Conservation (phyloP, 35 echinoderm and acorn worm species). For the Apostichopus japonicus region DNA sequence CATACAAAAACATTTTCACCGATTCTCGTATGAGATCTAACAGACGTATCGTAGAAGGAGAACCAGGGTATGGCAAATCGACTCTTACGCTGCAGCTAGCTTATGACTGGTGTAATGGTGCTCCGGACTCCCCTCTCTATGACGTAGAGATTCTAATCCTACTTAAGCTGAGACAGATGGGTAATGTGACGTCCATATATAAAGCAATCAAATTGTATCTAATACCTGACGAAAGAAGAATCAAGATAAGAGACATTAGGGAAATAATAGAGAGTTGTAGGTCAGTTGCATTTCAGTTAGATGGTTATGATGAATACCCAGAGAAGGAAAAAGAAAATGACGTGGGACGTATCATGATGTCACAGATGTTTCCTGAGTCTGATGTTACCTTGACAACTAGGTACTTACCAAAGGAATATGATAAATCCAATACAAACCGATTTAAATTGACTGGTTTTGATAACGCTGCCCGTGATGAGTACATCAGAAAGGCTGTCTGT, state of each 20-base stretch:
- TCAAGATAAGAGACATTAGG: background rate
- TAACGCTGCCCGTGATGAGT: background rate
- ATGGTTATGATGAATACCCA: constrained; percentile 24
- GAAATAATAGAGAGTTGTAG: background rate
- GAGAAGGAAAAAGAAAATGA: background rate
- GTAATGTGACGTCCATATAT: background rate
- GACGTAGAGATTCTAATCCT: constrained; percentile 1
- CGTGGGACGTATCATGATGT: background rate
- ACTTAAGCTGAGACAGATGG: background rate
- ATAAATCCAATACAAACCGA: background rate
- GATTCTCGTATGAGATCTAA: background rate
- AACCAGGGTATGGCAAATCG: constrained; percentile 6
- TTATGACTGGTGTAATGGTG: background rate
- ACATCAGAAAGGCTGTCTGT: background rate
- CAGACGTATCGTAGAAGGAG: background rate
- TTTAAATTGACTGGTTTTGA: constrained; percentile 24
- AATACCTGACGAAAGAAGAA: background rate
- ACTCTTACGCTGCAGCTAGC: background rate
- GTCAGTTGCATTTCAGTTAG: background rate
- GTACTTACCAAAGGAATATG: constrained; percentile 8
- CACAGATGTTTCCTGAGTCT: background rate
- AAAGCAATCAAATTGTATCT: background rate
- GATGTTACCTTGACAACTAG: constrained; percentile 7
- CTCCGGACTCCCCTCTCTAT: background rate
- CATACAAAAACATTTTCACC: background rate